Base-by-base conservation (phyloP, 2,797 vertebrate species). In the Danio choprae region DNA sequence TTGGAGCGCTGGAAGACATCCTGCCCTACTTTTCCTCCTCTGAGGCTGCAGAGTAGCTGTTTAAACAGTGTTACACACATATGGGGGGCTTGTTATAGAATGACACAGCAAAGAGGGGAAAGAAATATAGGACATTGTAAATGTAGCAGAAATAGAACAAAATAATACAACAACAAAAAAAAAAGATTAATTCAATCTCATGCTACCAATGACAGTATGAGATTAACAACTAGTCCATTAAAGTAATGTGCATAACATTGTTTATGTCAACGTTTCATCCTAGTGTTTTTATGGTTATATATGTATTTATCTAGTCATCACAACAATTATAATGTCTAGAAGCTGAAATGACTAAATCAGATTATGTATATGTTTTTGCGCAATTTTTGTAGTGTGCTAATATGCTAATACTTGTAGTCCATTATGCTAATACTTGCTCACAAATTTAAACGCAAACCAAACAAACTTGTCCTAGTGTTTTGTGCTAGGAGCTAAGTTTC, bases 1-100 rank as follows among this genome's bases (percentile, higher is more conserved):
- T 40, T 74, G 20, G 38, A 44, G 50, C 18, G 16, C 63, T 62
- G 72, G 80, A 76, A 81, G 72, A 80, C 68, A 50, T 65, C 80
- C 56, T 84, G 77, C 68, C 81, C 80, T 80, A 82, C 40, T 82
- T 82, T 84, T 43, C n/a, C 48, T 77, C 65, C 50, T 77, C 60
- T 40, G 29, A 77, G 51, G 67, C 65, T 77, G 72, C 65, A 72
- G 71, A 68, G 56, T 48, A 63, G 62, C 62, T 70, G 81, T 71
- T 72, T 71, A 40, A 62, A 63, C 80, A 55, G 29, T 44, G 62
- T 43, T 72, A 80, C 72, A 60, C 50, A 43, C 18, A 77, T 73
- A 59, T 15, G 41, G 63, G 69, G 59, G 68, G 63, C 60, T 53
- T 43, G 29, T 43, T 22, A 65, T 20, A 29, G 60, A 76, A 53